phyloP scores from a whole-genome alignment of 2,797 vertebrate genomes.

The Rousettus madagascariensis region DNA sequence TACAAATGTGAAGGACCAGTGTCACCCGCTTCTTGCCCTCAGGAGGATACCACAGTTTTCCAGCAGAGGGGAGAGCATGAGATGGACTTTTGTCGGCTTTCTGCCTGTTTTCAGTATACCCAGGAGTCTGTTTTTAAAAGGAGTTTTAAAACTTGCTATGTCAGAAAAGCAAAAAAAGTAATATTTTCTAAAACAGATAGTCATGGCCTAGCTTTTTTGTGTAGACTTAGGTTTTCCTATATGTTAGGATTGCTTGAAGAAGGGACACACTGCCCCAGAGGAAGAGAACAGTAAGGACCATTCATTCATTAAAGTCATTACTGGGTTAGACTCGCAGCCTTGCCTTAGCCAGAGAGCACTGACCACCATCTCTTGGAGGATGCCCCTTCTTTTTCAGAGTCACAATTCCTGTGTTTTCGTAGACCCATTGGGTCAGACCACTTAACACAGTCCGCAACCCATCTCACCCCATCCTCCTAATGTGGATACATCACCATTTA shows the following conservation, averaged over 20 bases:
- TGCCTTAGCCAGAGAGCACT: too few species aligned
- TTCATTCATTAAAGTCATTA: not conserved
- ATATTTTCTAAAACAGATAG: not conserved
- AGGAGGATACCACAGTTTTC: not conserved
- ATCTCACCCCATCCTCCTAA: not conserved
- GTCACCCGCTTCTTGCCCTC: not conserved
- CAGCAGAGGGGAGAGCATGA: not conserved
- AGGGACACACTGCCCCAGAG: not conserved
- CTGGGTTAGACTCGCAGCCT: not conserved
- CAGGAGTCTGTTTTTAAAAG: not conserved
- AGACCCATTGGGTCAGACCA: not conserved
- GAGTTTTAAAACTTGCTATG: not conserved
- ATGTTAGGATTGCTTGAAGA: not conserved
- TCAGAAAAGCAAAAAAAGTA: not conserved
- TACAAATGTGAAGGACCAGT: accelerated
- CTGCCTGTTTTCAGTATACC: not conserved
- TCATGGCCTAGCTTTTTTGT: not conserved
- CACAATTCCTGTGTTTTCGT: not conserved
- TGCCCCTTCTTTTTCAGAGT: not conserved
- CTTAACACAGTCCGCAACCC: not conserved
- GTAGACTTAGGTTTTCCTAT: not conserved
- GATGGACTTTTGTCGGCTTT: not conserved
- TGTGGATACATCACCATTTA: not conserved
- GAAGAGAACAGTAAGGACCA: not conserved
- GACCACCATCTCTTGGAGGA: accelerated